phyloP scores from a whole-genome alignment of 2,113 vertebrate species.

The Upupa epops region DNA sequence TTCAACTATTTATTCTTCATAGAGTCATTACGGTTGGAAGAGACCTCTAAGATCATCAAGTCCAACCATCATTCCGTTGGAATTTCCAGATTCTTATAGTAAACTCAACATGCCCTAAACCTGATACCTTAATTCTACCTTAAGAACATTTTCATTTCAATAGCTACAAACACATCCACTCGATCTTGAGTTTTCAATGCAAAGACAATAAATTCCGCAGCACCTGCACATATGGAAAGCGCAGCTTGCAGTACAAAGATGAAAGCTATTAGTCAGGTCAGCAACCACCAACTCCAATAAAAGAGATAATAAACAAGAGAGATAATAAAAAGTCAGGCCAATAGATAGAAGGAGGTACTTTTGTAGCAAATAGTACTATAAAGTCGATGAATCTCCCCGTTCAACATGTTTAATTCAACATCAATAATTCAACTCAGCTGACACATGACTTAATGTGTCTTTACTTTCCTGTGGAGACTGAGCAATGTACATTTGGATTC shows the following conservation, averaged over 20 bases:
- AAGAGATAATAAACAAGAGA: slow-evolving; percentile 40
- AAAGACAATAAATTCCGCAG: slow-evolving; percentile 48
- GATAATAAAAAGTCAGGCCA: slow-evolving; percentile 34
- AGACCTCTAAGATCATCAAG: too few species aligned
- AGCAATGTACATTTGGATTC: slow-evolving; percentile 29
- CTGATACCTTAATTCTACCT: slow-evolving; percentile 11
- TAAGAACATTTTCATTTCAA: background rate
- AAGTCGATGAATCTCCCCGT: slow-evolving; percentile 12
- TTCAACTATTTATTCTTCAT: background rate
- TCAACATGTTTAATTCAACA: slow-evolving; percentile 15
- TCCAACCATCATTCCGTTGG: background rate
- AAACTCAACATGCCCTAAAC: background rate
- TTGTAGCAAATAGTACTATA: slow-evolving; percentile 25
- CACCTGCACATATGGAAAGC: slow-evolving; percentile 43
- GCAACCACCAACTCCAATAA: slow-evolving; percentile 43
- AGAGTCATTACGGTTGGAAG: too few species aligned
- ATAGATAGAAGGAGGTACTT: slow-evolving; percentile 5
- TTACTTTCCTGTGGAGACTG: slow-evolving; percentile 7
- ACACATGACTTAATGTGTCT: background rate
- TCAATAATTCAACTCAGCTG: slow-evolving; percentile 21
- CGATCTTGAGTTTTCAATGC: slow-evolving; percentile 14
- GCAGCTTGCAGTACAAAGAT: slow-evolving; percentile 15
- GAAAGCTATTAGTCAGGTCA: slow-evolving; percentile 37
- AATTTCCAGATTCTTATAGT: background rate
- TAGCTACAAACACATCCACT: slow-evolving; percentile 6